Evolutionary conservation across 2,113 vertebrate species (phyloP), one percentile per base, ranked within the genome.

Genomic region (Dasyprocta punctata): DNA sequence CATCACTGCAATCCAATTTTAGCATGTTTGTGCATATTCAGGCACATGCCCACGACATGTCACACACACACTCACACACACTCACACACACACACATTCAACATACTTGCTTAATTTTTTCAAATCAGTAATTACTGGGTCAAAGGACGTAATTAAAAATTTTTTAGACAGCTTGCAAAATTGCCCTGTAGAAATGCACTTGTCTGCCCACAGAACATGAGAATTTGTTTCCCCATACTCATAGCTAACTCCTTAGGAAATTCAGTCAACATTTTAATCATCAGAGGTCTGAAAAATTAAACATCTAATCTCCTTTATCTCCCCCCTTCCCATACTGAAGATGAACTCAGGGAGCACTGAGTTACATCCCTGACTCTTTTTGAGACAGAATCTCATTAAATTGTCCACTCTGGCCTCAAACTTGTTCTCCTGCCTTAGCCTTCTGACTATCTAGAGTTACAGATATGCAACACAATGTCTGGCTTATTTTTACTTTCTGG

Each of bases 291-390:
- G 65, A 96, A 82, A 82, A 56, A 47, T 69, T 54, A 92, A 54
- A 84, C n/a, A 73, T 94, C 90, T 1, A 92, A 63, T 96, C 16
- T n/a, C 26, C 14, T 86, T 89, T 92, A n/a, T 69, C 14, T n/a
- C 65, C 33, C 14, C 33, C 5, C 7, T 17, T 30, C 65, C 28
- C 16, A 7, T n/a, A 7, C 36, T 69, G 36, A 2, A 16, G 36
- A 69, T 69, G 13, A 69, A 69, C 17, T n/a, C 67, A n/a, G 36
- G 36, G 16, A 33, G 36, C 16, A 38, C 67, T 69, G 67, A 69
- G 36, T 17, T 69, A 69, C 36, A n/a, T 69, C 67, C 7, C 16
- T 69, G 67, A 30, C 7, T n/a, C 36, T 69, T 69, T 69, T 75
- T 44, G 41, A 28, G 24, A 47, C 73, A 75, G 24, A 41, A 44